A percentile compares a stretch with the other conserved stretches of the same genome.
These are phyloP conservation scores for Syngnathus floridae DNA, from an alignment of 2,113 vertebrate genomes.

Conservation along the genomic window DNA sequence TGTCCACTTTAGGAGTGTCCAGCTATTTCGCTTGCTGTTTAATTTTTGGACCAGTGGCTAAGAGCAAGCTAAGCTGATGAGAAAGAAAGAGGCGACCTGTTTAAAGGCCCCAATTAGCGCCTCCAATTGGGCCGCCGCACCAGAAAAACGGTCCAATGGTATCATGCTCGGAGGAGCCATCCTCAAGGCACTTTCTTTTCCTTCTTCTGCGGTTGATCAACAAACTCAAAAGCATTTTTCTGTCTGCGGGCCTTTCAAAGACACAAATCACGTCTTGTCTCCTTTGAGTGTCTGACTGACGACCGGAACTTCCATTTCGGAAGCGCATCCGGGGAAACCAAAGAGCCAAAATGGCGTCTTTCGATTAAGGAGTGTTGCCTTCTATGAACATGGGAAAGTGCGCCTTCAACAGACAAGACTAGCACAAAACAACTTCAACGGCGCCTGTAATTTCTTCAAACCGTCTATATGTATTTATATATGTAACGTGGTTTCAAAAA, in stretches of 20 bases:
- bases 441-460: not conserved
- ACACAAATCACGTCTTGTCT: not conserved
- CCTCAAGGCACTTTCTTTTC: not conserved
- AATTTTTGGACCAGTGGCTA: no score
- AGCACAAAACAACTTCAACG: not conserved
- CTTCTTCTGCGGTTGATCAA: no score
- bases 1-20: not conserved
- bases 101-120: not conserved
- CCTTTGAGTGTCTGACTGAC: not conserved
- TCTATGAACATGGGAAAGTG: not conserved
- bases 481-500: no score
- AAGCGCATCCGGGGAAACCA: not conserved
- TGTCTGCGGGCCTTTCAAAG: not conserved
- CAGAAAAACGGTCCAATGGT: not conserved
- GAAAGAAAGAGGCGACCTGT: not conserved
- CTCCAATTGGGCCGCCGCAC: not conserved
- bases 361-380: not conserved
- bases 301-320: not conserved
- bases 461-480: no score
- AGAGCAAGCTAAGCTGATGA: not conserved
- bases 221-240: not conserved
- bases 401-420: not conserved
- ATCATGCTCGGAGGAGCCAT: not conserved
- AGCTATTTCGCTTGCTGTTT: not conserved
- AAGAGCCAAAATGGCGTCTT: constrained; percentile 10